Base-by-base conservation (phyloP, 2,888 invertebrate genomes). In the Argyresthia albistria region DNA sequence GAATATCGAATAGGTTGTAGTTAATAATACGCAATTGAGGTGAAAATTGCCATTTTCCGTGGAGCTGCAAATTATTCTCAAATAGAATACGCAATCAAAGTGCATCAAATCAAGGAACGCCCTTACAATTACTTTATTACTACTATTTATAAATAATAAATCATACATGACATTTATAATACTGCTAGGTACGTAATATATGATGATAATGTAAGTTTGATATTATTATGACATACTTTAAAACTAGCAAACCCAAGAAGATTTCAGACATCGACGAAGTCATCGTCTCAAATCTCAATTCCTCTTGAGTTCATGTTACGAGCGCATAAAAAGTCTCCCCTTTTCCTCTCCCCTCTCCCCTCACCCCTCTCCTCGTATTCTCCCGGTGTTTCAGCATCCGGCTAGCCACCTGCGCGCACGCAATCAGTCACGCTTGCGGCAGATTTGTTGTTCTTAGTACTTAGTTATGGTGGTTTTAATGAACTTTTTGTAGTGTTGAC, bases 361-460 rank as follows among this genome's bases (percentile, higher is more conserved):
- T 50, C 43, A 15, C 53, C 55, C 35, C 53, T 43, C 52, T 55
- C 57, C 53, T 58, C 61, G 51, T 57, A 59, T 54, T 58, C 60
- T 58, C 54, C 55, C 60, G 54, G 55, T 58, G 64, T 75, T 83
- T 77, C 83, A 80, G 80, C 69, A 79, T 86, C 86, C 86, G 87
- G 81, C 70, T 67, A 59, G 70, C 78, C 86, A 87, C 86, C 84
- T 87, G 86, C 86, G 81, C 79, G 37, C 54, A 71, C 76, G 81
- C 71, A 47, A 47, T 47, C 35, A 25, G 25, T 47, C 66, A 58
- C 59, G 65, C 65, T 60, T 62, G 63, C 64, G 60, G 60, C 46
- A 58, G 70, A 80, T 65, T 82, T 82, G 84, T 80, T 67, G 70
- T 69, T 79, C 84, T 84, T 81, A 84, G 84, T 82, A 69, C 76